Base-by-base conservation (phyloP, 2,888 invertebrate genomes). In the Hypena proboscidalis region DNA sequence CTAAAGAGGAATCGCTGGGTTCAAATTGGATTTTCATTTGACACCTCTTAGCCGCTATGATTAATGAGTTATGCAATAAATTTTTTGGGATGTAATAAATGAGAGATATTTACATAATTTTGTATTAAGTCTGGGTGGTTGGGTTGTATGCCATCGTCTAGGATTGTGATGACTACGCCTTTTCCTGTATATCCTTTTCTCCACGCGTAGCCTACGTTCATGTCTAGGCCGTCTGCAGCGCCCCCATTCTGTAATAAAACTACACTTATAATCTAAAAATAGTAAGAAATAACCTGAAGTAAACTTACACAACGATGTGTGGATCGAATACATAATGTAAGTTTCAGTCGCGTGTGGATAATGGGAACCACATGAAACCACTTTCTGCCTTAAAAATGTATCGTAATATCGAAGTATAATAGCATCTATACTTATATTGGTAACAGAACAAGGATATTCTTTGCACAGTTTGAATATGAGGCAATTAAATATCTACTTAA, bases 121-220 rank as follows among this genome's bases (percentile, higher is more conserved):
- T 95, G 94, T 37, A 95, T 94, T 63, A 98, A 92, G 86, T 98
- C 98, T 6, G 98, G 98, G 90, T 98, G 98, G 88, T 97, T 97
- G 45, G 96, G 96, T 88, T 99, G 98, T 66, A 99, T 98, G 45
- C 99, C 99, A 83, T 99, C 99, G 84, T 99, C 99, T 47, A 99
- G 91, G 74, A 99, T 99, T 42, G 98, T 98, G 50, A 99, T 96
- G 25, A 99, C 98, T 20, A 99, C 97, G 45, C 97, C 97, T 84
- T 97, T 97, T 33, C 99, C 99, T 1, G 98, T 98, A 79, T 97
- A 98, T 1, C 99, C 99, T 80, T 97, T 96, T 69, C 95, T 93
- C 99, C 99, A 99, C 8, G 98, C 99, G 19, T 96, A 96, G 5
- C 94, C 95, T 26, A 99, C 95, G 83, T 99, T 99, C 99, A 99